phyloP scores from a whole-genome alignment of 2,888 invertebrate genomes.

The Colostygia pectinataria region DNA sequence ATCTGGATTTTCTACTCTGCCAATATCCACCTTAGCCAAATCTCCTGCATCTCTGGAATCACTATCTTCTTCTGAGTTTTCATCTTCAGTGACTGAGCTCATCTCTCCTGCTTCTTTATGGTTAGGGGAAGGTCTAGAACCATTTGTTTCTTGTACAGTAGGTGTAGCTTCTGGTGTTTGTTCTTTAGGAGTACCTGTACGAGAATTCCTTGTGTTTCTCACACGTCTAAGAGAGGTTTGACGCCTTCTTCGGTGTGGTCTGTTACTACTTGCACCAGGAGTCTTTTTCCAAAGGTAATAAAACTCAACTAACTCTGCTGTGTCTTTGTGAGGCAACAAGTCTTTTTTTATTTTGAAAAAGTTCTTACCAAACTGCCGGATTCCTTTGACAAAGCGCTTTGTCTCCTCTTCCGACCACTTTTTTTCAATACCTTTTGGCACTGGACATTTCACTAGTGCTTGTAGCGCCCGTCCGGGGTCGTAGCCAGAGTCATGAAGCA shows the following conservation, averaged over 20 bases:
- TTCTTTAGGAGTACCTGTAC: slow-evolving; percentile 90
- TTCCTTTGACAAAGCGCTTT: slow-evolving; percentile 98
- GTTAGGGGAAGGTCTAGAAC: slow-evolving; percentile 85
- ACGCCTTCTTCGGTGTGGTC: slow-evolving; percentile 95
- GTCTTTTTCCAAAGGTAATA: slow-evolving; percentile 99
- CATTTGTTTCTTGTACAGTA: slow-evolving; percentile 77
- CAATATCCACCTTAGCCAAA: slow-evolving; percentile 92
- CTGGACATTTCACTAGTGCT: slow-evolving; percentile 97
- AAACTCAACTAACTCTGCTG: slow-evolving; percentile 98
- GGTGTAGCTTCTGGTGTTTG: slow-evolving; percentile 85
- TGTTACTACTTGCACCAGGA: slow-evolving; percentile 97
- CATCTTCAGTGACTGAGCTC: slow-evolving; percentile 93
- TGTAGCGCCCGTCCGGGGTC: slow-evolving; percentile 98
- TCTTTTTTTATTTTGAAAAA: slow-evolving; percentile 99
- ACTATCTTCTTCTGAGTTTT: slow-evolving; percentile 97
- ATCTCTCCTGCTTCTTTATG: slow-evolving; percentile 88
- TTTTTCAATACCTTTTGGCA: slow-evolving; percentile 97
- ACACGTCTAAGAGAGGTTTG: slow-evolving; percentile 94
- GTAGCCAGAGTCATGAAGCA: slow-evolving; percentile 97
- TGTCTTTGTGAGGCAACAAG: slow-evolving; percentile 97
- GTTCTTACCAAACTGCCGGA: slow-evolving; percentile 99
- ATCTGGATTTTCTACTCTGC: slow-evolving; percentile 88
- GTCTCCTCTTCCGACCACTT: slow-evolving; percentile 99
- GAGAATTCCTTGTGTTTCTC: slow-evolving; percentile 93
- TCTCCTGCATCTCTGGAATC: slow-evolving; percentile 93